Percentiles rank a stretch among this genome's conserved stretches.
Conservation (phyloP, 2,113 vertebrate species). For the Lathamus discolor region DNA sequence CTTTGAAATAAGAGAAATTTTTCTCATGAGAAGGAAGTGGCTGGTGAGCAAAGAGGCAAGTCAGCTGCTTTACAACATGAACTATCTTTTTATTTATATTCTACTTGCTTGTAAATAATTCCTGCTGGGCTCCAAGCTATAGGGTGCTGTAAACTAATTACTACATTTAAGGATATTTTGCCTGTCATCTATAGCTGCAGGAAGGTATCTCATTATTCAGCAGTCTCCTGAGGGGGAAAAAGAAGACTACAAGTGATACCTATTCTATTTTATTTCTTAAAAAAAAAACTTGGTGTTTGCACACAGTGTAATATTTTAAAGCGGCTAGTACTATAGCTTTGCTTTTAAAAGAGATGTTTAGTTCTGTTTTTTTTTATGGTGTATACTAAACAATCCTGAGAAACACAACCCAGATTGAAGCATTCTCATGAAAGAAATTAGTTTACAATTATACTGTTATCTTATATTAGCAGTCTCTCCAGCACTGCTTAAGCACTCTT, state of each 20-base stretch:
- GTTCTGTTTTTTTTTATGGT: not conserved
- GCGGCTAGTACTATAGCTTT: not conserved
- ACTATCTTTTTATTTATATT: slow-evolving; percentile 55
- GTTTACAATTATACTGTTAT: not conserved
- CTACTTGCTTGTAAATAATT: slow-evolving; percentile 40
- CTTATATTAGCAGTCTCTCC: not conserved
- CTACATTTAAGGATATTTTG: slow-evolving; percentile 5
- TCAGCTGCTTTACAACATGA: not conserved
- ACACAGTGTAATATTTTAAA: not conserved
- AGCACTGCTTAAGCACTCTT: not conserved
- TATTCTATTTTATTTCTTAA: not conserved
- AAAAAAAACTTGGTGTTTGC: not conserved
- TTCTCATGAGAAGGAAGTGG: not conserved
- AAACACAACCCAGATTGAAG: not conserved
- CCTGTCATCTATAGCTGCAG: not conserved
- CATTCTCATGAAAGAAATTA: not conserved
- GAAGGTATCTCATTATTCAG: not conserved
- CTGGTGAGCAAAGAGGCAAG: not conserved
- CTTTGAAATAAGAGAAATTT: not conserved
- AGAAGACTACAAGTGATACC: not conserved
- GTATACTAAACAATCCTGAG: not conserved
- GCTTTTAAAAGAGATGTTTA: not conserved
- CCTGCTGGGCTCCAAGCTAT: not conserved
- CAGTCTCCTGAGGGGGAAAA: not conserved
- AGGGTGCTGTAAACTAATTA: slow-evolving; percentile 69